A percentile compares a stretch with the other conserved stretches of the same genome.
Evolutionary conservation across 2,888 invertebrate species (phyloP).

Genomic region (Microplitis manilae): DNA sequence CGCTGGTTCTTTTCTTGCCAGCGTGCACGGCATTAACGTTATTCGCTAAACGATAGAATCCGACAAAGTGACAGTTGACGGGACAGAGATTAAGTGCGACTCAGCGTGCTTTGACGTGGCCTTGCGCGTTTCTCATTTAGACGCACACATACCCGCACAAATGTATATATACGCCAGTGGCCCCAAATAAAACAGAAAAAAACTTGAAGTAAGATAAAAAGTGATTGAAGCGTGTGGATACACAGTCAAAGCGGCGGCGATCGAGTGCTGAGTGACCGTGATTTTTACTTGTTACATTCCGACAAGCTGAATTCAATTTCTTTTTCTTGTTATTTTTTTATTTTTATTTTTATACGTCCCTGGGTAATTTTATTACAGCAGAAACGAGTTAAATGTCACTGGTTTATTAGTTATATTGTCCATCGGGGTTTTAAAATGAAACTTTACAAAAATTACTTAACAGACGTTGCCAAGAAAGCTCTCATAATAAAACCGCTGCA

Average conservation of each 20-base stretch:
- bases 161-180: not conserved
- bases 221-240: not conserved
- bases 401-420: not conserved
- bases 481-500: no score
- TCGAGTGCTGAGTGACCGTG: not conserved
- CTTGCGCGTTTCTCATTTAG: conserved; percentile 20
- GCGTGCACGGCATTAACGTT: conserved; percentile 34
- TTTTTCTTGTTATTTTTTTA: not conserved
- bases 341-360: not conserved
- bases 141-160: not conserved
- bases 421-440: not conserved
- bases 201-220: conserved; percentile 7
- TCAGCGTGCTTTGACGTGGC: conserved; percentile 29
- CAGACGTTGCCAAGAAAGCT: not conserved
- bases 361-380: not conserved
- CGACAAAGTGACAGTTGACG: conserved; percentile 40
- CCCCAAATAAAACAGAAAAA: conserved; percentile 5
- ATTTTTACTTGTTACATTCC: conserved; percentile 1
- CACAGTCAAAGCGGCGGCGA: not conserved
- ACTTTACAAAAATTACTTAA: not conserved
- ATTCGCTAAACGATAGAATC: conserved; percentile 42
- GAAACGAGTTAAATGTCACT: not conserved
- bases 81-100: conserved; percentile 38
- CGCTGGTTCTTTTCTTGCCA: conserved; percentile 29
- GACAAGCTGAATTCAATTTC: not conserved